Conservation (phyloP, 2,797 vertebrate genomes). For the Falco peregrinus region DNA sequence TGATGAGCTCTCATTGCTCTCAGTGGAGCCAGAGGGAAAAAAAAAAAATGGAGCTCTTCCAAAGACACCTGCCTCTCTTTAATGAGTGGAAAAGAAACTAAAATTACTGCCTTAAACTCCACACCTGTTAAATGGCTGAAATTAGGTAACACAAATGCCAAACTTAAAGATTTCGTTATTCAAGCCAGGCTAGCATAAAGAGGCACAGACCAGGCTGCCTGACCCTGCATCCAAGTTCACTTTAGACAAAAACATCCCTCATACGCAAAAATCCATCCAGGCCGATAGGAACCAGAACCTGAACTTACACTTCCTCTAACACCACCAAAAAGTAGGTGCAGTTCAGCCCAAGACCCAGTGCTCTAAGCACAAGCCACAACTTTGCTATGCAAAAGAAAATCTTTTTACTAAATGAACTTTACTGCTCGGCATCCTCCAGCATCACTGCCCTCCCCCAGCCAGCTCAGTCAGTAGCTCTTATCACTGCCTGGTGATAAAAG, state of each 20-base stretch:
- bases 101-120: not conserved
- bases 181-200: not conserved
- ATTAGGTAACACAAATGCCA: not conserved
- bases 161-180: not conserved
- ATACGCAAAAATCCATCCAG: not conserved
- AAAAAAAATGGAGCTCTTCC: not conserved
- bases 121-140: slow-evolving; percentile 5
- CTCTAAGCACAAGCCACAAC: not conserved
- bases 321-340: not conserved
- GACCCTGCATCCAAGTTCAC: not conserved
- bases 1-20: not conserved
- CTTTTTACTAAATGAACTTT: not conserved
- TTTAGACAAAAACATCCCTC: not conserved
- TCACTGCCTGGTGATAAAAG: not conserved
- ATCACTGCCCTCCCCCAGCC: not conserved
- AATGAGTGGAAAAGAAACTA: not conserved
- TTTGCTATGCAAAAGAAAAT: not conserved
- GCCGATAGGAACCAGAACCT: not conserved
- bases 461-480: not conserved
- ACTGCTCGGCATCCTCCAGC: not conserved
- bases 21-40: not conserved
- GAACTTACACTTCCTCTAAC: not conserved
- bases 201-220: not conserved
- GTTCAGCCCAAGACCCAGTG: not conserved
- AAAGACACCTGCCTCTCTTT: not conserved